Base-by-base conservation (phyloP, 2,113 vertebrate species). In the Myodes glareolus region DNA sequence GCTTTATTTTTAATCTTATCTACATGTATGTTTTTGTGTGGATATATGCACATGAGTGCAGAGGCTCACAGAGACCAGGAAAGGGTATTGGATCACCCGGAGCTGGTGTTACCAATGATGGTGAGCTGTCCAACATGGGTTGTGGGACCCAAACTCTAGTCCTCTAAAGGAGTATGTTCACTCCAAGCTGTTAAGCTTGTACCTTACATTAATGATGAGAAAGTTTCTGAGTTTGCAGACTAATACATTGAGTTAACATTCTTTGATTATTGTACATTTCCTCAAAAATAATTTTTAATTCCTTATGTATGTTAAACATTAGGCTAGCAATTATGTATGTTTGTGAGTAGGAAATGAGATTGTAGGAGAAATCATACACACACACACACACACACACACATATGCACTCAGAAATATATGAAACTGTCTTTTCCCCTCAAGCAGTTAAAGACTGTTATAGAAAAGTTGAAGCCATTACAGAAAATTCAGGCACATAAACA, bases 401-500 rank as follows among this genome's bases (percentile, higher is more conserved):
- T 47, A 45, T 7, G 3, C 50, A 36, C 23, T 55, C 17, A 58
- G 19, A 73, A 82, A 52, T 73, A 73, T 12, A 81, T 45, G 8
- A 93, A 92, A 77, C 0, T 5, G 31, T 47, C 81, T 90, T 90
- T 88, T 70, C 21, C 86, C 86, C n/a, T 88, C 81, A 67, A 77
- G 21, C 36, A 90, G 61, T 90, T 95, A 76, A 82, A 67, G 45
- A 92, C 21, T 21, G 55, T 42, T 80, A 88, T 80, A 61, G 42
- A 92, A 94, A 96, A 73, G 3, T 58, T 92, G 89, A 91, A 89
- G 61, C 45, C 85, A 47, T 92, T 55, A 82, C 33, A 97, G 93
- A 94, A 93, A 96, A 86, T 87, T 36, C 31, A 77, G 67, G 52
- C 87, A 86, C 31, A 77, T 50, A 93, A 96, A 86, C 65, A 97